Base-by-base conservation (phyloP, 2,113 vertebrate species). In the Shinisaurus crocodilurus region DNA sequence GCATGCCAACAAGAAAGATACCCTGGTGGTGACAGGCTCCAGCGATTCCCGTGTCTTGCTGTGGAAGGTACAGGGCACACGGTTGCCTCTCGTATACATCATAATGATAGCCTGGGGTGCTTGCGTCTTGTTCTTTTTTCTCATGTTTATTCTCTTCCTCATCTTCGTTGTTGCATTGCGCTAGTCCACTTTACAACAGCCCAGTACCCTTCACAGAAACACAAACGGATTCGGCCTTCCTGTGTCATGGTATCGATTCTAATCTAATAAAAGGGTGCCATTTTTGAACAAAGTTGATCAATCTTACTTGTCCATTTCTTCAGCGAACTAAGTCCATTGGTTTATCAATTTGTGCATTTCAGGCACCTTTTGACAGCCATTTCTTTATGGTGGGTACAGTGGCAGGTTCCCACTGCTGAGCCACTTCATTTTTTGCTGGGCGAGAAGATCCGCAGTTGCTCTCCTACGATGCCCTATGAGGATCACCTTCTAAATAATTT, bases 41-140 rank as follows among this genome's bases (percentile, higher is more conserved):
- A 98, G 97, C 0, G 99, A 99, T 95, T 99, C 99, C 7, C 96
- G 97, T 50, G 97, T 99, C 95, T 95, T 95, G 0, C 94, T 99
- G 82, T 99, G 99, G 99, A 96, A 97, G 98, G 99, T 99, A 89
- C 93, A 88, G 89, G 65, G 5, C 0, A 5, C 4, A 40, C 32
- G 12, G 15, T 12, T 63, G 37, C 29, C 50, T 45, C 25, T 45
- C 40, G 20, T 54, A 54, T 50, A 69, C 27, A 7, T 37, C 27
- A 29, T 50, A 48, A 13, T 89, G 16, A 10, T 82, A 57, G 37
- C 37, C 80, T 89, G 88, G 88, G 50, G 74, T 20, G 5, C 60
- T 0, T 89, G 80, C 37, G 82, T 82, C 54, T 34, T 82, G 20
- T 45, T 89, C 67, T 43, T 89, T 25, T 74, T 72, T 32, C 60